Base-by-base conservation (phyloP, 2,888 invertebrate genomes). In the Brenthis hecate region DNA sequence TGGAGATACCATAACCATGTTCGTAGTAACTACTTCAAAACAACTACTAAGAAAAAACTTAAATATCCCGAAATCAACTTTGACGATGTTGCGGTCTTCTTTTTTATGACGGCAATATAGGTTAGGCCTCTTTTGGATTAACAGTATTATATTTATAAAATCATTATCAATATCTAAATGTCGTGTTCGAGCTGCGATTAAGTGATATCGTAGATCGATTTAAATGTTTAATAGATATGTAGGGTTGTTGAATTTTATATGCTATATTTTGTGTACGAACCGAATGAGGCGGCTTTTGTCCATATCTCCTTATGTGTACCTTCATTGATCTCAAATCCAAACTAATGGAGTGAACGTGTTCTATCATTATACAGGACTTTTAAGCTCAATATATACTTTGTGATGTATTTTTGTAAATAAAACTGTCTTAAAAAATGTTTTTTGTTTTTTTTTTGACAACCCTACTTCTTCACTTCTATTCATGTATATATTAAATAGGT, bases 341-440 rank as follows among this genome's bases (percentile, higher is more conserved):
- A 83, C 85, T 86, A 84, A 86, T 86, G 81, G 83, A 82, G 84
- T 86, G 73, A 73, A 75, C 74, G 90, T 91, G 90, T 89, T 91
- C 89, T 89, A 85, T 85, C 84, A 78, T 85, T 83, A 82, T 87
- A 90, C 88, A 91, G 87, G 89, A 88, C 82, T 84, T 89, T 89
- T 88, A 87, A 86, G 92, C 92, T 92, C 92, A 92, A 92, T 85
- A 88, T 88, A 76, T 86, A 91, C 86, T 87, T 88, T 91, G 89
- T 91, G 89, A 91, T 91, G 91, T 91, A 92, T 92, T 92, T 92
- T 92, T 91, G 83, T 91, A 91, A 79, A 85, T 85, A 89, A 80
- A 74, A 74, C 71, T 62, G 36, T 75, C 68, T 62, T 73, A 69
- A 73, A 75, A 62, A 54, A 43, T 43, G 14, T 36, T 43, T n/a